phyloP scores from a whole-genome alignment of 37 sponge, comb jelly and placozoan species.

The Axinella damicornis region DNA sequence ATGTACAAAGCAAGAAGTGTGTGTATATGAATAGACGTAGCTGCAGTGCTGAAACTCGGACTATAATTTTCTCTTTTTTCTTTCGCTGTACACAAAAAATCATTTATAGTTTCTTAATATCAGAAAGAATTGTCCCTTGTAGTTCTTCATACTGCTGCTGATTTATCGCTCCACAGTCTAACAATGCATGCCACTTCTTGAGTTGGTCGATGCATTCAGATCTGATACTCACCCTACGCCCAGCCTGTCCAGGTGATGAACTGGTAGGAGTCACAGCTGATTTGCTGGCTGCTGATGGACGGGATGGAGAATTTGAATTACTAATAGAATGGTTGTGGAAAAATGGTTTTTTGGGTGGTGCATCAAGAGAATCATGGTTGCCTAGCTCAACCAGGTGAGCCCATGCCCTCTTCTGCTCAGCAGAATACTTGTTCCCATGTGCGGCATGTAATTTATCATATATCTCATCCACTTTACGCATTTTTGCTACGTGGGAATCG shows the following conservation, averaged over 20 bases:
- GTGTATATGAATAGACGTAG: too few species aligned
- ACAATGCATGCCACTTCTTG: not conserved
- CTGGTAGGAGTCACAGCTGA: not conserved
- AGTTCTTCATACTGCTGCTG: constrained; percentile 6
- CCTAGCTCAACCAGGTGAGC: constrained; percentile 2
- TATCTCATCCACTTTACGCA: not conserved
- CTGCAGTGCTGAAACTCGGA: too few species aligned
- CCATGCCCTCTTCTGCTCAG: not conserved
- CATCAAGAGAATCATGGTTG: not conserved
- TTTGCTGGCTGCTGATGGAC: too few species aligned
- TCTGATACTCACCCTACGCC: not conserved
- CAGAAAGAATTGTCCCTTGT: not conserved
- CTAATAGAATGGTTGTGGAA: too few species aligned
- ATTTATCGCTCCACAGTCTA: not conserved
- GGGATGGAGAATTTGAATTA: not conserved
- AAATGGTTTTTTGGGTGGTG: not conserved
- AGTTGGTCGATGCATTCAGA: not conserved
- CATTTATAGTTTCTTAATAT: constrained; percentile 3
- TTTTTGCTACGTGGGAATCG: not conserved
- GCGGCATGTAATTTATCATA: not conserved
- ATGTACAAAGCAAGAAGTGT: too few species aligned
- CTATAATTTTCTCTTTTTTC: too few species aligned
- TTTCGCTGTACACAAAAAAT: not conserved
- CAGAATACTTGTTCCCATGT: not conserved
- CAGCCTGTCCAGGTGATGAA: constrained; percentile 17